Evolutionary conservation across 2,888 invertebrate species (phyloP).

Genomic region (Tipula lateralis): DNA sequence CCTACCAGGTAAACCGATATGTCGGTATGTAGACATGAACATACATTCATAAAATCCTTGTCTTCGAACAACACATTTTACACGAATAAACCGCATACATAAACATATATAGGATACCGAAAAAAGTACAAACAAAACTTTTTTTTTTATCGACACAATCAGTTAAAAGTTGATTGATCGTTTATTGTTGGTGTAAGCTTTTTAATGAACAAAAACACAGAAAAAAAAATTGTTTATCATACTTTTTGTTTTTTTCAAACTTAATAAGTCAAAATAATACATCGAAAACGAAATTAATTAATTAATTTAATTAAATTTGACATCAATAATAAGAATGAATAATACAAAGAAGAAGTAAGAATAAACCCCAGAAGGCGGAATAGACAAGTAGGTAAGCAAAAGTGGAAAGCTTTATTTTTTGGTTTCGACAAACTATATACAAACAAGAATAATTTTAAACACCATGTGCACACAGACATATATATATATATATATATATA

Average conservation of each 20-base stretch:
- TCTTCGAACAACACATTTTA: background rate
- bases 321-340: background rate
- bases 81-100: background rate
- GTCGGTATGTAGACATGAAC: background rate
- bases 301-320: constrained; percentile 5
- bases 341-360: background rate
- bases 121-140: background rate
- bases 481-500: too few species aligned
- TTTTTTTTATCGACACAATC: background rate
- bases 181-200: background rate
- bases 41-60: background rate
- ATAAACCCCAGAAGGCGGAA: background rate
- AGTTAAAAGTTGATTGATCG: background rate
- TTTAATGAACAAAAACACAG: background rate
- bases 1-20: background rate
- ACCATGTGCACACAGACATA: background rate
- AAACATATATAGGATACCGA: background rate
- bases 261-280: background rate
- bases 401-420: background rate
- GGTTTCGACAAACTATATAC: background rate
- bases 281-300: background rate
- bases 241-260: background rate
- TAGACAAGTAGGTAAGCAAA: background rate
- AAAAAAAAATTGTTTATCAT: background rate
- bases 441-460: background rate